These are phyloP conservation scores for Oncorhynchus keta DNA, from an alignment of 2,113 vertebrate species.

Conservation along the genomic window DNA sequence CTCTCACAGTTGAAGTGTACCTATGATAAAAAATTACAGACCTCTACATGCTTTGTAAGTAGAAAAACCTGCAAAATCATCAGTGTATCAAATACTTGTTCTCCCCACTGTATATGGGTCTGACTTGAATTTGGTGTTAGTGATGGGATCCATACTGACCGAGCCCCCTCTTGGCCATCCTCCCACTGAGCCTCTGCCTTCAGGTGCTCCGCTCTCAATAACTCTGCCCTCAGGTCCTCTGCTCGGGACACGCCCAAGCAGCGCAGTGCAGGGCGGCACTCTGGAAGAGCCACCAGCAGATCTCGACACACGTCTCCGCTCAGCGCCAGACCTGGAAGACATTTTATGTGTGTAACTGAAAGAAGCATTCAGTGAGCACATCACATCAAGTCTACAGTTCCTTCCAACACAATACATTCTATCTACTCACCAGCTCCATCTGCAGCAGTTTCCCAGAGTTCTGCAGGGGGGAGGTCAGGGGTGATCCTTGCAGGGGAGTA, in stretches of 20 bases:
- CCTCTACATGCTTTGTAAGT: no score
- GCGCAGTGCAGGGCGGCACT: slow-evolving; percentile 49
- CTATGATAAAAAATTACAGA: no score
- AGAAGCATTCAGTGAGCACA: background rate
- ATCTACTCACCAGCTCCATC: slow-evolving; percentile 64
- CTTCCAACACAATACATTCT: background rate
- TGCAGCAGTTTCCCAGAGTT: slow-evolving; percentile 60
- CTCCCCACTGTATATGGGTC: no score
- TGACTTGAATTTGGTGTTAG: background rate
- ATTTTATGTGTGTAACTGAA: no score
- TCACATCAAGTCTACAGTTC: no score
- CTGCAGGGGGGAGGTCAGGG: slow-evolving; percentile 56
- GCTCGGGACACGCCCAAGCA: slow-evolving; percentile 56
- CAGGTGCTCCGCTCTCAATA: slow-evolving; percentile 71
- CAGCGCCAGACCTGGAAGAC: slow-evolving; percentile 35
- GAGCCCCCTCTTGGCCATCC: slow-evolving; percentile 58
- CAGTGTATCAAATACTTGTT: no score
- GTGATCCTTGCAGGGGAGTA: slow-evolving; percentile 58
- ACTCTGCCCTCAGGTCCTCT: slow-evolving; percentile 73
- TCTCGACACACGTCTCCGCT: slow-evolving; percentile 49
- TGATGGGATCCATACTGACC: slow-evolving; percentile 50
- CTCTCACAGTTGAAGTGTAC: no score
- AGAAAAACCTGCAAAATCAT: no score
- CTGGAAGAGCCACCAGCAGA: slow-evolving; percentile 38
- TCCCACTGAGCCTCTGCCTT: slow-evolving; percentile 75